Conservation (phyloP, 2,888 invertebrate genomes). For the Trachelus stipa region DNA sequence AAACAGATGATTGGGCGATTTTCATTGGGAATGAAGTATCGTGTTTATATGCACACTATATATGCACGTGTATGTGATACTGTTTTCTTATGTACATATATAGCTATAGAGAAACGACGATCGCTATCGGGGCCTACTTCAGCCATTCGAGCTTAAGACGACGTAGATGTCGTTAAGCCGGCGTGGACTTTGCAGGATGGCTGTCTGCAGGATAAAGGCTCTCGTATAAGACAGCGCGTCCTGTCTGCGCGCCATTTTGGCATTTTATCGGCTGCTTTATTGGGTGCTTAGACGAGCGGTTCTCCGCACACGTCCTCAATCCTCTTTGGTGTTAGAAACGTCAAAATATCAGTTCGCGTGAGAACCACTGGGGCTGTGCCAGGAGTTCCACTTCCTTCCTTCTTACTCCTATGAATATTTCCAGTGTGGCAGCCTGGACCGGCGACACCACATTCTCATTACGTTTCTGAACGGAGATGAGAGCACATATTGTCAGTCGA, state of each 20-base stretch:
- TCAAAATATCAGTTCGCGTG: neutral
- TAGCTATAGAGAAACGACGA: neutral
- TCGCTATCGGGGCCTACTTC: neutral
- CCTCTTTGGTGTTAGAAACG: too few relatives aligned
- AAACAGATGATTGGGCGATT: neutral
- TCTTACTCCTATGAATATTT: slow-evolving; percentile 1
- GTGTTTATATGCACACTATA: too few relatives aligned
- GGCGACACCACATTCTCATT: too few relatives aligned
- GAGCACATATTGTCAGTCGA: too few relatives aligned
- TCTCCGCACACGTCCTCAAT: neutral
- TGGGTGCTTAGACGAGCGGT: slow-evolving; percentile 24
- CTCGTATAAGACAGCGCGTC: slow-evolving; percentile 23
- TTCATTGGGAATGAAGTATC: neutral
- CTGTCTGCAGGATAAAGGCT: slow-evolving; percentile 19
- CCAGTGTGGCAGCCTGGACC: neutral
- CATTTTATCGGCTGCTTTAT: slow-evolving; percentile 26
- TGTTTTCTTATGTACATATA: too few relatives aligned
- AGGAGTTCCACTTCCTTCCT: slow-evolving; percentile 1
- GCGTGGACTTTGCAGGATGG: slow-evolving; percentile 22
- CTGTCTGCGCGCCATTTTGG: slow-evolving; percentile 25
- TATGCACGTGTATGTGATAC: too few relatives aligned
- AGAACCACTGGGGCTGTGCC: neutral
- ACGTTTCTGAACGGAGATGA: too few relatives aligned
- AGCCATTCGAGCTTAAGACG: neutral
- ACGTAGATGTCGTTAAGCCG: slow-evolving; percentile 21